Evolutionary conservation across 2,888 invertebrate species (phyloP), one percentile per base, ranked within the genome.

Genomic region (Xestia sexstrigata): DNA sequence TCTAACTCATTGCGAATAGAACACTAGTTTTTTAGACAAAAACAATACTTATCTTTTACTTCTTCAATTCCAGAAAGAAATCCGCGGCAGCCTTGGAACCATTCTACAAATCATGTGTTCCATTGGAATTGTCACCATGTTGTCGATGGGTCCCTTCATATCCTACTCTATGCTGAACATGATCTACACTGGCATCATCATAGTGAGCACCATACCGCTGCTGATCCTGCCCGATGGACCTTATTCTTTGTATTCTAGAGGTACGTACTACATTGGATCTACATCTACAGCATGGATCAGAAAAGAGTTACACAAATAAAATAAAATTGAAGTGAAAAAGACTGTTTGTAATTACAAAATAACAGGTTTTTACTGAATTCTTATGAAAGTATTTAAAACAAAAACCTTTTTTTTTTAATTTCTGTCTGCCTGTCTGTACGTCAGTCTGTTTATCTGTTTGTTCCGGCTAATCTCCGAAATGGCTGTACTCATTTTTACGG

Each of bases 211-310:
- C 0, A 26, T 94, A 23, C 95, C 95, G 0, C 72, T 95, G n/a
- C 35, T 94, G 0, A 89, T 94, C 45, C 45, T 96, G 17, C 95
- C 95, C 1, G 95, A 95, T 30, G 95, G 94, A 70, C 95, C 95
- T 0, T 94, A 92, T 79, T 94, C 92, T 75, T 89, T 95, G 30
- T 93, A 93, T 82, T 91, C 92, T 23, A 94, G 93, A 93, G 95
- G 95, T 95, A 82, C 76, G 85, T 62, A 62, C 20, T 15, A 52
- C 49, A 49, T 49, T 20, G n/a, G n/a, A n/a, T n/a, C n/a, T 42
- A 42, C 1, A 42, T 42, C 42, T 11, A 42, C 42, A 11, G 42
- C 1, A 11, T 42, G 42, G 9, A 42, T 42, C 42, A 39, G 8
- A 39, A 8, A 8, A 9, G 35, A 2, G 35, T 35, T n/a, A n/a